These are phyloP conservation scores for Diachrysia chrysitis DNA, from an alignment of 2,888 invertebrate genomes.

Conservation along the genomic window DNA sequence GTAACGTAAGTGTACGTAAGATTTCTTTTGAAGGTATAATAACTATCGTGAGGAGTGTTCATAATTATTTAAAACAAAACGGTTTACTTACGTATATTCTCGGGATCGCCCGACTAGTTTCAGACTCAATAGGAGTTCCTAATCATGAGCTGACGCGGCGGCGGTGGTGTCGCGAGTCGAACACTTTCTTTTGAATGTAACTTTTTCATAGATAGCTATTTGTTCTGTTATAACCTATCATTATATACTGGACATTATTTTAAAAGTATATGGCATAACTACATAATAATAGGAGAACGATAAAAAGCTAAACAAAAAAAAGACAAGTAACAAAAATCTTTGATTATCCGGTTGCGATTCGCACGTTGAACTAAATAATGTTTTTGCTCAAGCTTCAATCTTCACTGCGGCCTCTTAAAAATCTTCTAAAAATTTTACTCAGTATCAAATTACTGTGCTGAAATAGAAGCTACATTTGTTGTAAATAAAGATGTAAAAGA, in stretches of 20 bases:
- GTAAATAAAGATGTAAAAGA: too few relatives aligned
- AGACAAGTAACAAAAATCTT: slow-evolving; percentile 42
- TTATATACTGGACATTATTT: neutral
- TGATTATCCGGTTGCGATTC: slow-evolving; percentile 40
- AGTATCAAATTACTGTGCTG: slow-evolving; percentile 15
- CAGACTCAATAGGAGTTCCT: too few relatives aligned
- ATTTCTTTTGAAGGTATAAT: too few relatives aligned
- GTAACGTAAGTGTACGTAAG: too few relatives aligned
- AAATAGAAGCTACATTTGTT: too few relatives aligned
- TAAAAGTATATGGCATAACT: neutral
- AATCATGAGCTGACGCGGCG: too few relatives aligned
- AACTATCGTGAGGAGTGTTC: too few relatives aligned
- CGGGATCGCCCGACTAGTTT: too few relatives aligned
- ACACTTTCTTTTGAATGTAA: neutral
- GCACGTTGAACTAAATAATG: slow-evolving; percentile 51
- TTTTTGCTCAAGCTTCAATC: slow-evolving; percentile 40
- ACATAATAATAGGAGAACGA: neutral
- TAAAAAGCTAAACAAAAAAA: neutral
- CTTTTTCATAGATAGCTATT: neutral
- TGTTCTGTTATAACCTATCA: neutral
- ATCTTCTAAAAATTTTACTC: slow-evolving; percentile 29
- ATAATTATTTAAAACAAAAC: too few relatives aligned
- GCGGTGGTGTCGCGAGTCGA: too few relatives aligned
- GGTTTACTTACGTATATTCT: too few relatives aligned
- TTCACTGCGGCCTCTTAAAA: slow-evolving; percentile 21